Percentiles rank a stretch among this genome's conserved stretches.
Evolutionary conservation across 2,113 vertebrate genomes (phyloP).

Genomic region (Pelmatolapia mariae): DNA sequence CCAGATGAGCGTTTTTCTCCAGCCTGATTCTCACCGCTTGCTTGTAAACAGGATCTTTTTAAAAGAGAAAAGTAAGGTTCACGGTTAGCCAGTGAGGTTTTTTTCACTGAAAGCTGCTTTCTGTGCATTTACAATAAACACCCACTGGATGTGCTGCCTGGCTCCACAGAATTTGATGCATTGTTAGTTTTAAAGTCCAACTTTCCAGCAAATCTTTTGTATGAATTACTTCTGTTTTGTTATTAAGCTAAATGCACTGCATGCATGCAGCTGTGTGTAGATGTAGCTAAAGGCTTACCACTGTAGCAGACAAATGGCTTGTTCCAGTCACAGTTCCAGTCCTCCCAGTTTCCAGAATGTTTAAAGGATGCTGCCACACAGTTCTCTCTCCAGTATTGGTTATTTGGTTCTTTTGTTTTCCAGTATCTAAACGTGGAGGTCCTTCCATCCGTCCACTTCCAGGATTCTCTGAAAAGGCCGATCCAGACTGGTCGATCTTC

Average conservation of each 20-base stretch:
- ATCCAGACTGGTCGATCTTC: background rate
- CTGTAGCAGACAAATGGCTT: background rate
- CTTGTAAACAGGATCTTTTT: background rate
- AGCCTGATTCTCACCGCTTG: background rate
- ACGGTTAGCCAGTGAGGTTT: background rate
- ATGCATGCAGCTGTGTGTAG: background rate
- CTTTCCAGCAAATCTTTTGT: background rate
- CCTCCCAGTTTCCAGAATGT: background rate
- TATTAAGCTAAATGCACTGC: background rate
- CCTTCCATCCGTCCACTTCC: background rate
- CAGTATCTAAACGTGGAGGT: background rate
- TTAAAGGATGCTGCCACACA: background rate
- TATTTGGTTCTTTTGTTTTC: background rate
- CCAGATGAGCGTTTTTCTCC: background rate
- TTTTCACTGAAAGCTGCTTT: background rate
- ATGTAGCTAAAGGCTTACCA: background rate
- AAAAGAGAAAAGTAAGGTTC: background rate
- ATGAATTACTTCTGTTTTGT: background rate
- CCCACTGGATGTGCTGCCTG: background rate
- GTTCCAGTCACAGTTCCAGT: background rate
- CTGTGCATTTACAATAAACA: rapidly evolving
- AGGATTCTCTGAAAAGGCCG: background rate
- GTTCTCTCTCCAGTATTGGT: rapidly evolving
- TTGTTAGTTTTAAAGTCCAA: background rate
- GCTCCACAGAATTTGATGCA: background rate